Conservation (phyloP, 2,888 invertebrate species). For the Linhomoeus sp. region DNA sequence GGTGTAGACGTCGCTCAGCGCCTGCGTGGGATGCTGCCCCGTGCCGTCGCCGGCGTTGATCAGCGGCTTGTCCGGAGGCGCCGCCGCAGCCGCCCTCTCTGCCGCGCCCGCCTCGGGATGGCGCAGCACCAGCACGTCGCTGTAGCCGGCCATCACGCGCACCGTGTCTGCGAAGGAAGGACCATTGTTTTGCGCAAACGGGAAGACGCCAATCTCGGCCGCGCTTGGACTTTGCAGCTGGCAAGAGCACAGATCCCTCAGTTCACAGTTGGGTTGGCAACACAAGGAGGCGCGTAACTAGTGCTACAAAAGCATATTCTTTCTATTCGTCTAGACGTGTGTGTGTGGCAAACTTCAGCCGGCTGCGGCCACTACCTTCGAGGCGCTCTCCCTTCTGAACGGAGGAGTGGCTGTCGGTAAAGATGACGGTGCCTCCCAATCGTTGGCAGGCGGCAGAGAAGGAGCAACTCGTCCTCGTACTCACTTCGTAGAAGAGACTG, state of each 20-base stretch:
- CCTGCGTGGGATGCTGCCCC: slow-evolving; percentile 88
- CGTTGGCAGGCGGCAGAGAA: slow-evolving; percentile 91
- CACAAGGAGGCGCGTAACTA: no score
- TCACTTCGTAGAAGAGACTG: slow-evolving; percentile 88
- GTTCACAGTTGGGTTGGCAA: no score
- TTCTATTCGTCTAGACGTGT: no score
- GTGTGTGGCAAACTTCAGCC: no score
- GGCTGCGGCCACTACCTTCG: no score
- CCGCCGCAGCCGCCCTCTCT: slow-evolving; percentile 25
- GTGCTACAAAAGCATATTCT: no score
- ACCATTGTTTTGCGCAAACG: neutral
- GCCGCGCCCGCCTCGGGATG: slow-evolving; percentile 85
- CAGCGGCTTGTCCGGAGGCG: slow-evolving; percentile 31
- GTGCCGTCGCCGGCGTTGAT: slow-evolving; percentile 94
- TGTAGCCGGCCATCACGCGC: slow-evolving; percentile 38
- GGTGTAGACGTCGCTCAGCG: slow-evolving; percentile 84
- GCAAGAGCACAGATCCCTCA: no score
- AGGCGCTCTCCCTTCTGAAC: slow-evolving; percentile 88
- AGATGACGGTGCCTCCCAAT: slow-evolving; percentile 74
- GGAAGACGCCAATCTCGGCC: no score
- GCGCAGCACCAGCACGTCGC: slow-evolving; percentile 76
- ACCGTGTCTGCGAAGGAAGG: slow-evolving; percentile 35
- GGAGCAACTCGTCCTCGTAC: slow-evolving; percentile 84
- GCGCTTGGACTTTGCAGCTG: no score
- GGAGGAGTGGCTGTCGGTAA: slow-evolving; percentile 61